Conservation (phyloP, 1,140 invertebrate species). For the Batillaria attramentaria region DNA sequence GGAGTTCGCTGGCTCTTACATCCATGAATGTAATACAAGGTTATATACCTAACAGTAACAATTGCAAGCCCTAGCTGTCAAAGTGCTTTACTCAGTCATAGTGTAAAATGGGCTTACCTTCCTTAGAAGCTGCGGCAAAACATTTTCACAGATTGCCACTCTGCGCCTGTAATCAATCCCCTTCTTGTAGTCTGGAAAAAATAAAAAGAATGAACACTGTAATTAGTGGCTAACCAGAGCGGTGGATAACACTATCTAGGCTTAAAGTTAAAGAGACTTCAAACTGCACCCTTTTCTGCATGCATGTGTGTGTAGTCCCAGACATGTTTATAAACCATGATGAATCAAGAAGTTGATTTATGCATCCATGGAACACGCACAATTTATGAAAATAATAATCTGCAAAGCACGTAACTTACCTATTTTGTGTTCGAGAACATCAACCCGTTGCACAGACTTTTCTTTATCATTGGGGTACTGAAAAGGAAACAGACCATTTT, state of each 20-base stretch:
- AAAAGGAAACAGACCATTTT: constrained; percentile 3
- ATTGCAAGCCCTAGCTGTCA: background rate
- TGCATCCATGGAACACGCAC: background rate
- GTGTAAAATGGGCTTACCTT: constrained; percentile 24
- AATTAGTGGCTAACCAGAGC: background rate
- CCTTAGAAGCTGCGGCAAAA: constrained; percentile 42
- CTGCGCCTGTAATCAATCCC: constrained; percentile 39
- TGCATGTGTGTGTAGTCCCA: background rate
- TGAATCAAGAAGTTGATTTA: background rate
- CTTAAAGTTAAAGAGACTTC: background rate
- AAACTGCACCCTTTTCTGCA: background rate
- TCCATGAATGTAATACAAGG: background rate
- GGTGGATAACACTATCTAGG: background rate
- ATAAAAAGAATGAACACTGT: background rate
- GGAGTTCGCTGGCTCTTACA: too few species aligned
- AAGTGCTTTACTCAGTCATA: background rate
- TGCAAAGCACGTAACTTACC: background rate
- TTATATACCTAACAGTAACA: background rate
- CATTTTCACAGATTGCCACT: constrained; percentile 46
- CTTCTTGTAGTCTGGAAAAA: constrained; percentile 17
- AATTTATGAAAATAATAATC: background rate
- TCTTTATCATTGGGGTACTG: constrained; percentile 32
- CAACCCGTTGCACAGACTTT: constrained; percentile 31
- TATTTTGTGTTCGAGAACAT: constrained; percentile 27
- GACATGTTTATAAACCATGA: background rate